Base-by-base conservation (phyloP, 2,113 vertebrate genomes). In the Indicator maculatus region DNA sequence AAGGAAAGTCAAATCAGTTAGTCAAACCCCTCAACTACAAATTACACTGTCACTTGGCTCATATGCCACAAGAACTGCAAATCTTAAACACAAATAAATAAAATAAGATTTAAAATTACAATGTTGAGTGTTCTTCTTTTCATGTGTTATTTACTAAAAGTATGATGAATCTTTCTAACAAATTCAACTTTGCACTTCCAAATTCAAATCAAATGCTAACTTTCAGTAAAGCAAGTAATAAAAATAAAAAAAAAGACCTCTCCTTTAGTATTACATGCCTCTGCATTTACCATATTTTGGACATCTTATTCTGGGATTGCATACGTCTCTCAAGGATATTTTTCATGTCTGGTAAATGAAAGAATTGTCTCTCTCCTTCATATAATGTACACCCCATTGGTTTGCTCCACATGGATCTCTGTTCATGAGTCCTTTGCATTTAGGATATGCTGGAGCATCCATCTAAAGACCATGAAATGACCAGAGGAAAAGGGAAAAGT, bases 161-260 rank as follows among this genome's bases (percentile, higher is more conserved):
- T 56, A 67, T 73, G n/a, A 65, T 70, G 79, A 85, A 52, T 38
- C 39, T 65, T 50, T 73, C 79, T 53, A 56, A 89, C 64, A 90
- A 63, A 78, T 50, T 39, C 27, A 47, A 36, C 53, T 86, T 80
- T 52, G 41, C 28, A 61, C 71, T 85, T 95, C 33, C 44, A 85
- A 82, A 77, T 66, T 76, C 67, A 91, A 92, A 93, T 80, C 73
- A 84, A 86, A 76, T 26, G 18, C 44, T 73, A 95, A 92, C 81
- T 92, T 81, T 88, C 86, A 88, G 79, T 90, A 91, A 95, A 93
- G 67, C 45, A 95, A 58, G 11, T 85, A 83, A 89, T 79, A 76
- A 96, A 95, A 95, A n/a, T n/a, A n/a, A 36, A 83, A 77, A 95
- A 89, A 41, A 13, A 65, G 26, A 55, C 27, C 31, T 95, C 56